Evolutionary conservation across 2,113 vertebrate genomes (phyloP), one percentile per base, ranked within the genome.

Genomic region (Tricholaema leucomelas): DNA sequence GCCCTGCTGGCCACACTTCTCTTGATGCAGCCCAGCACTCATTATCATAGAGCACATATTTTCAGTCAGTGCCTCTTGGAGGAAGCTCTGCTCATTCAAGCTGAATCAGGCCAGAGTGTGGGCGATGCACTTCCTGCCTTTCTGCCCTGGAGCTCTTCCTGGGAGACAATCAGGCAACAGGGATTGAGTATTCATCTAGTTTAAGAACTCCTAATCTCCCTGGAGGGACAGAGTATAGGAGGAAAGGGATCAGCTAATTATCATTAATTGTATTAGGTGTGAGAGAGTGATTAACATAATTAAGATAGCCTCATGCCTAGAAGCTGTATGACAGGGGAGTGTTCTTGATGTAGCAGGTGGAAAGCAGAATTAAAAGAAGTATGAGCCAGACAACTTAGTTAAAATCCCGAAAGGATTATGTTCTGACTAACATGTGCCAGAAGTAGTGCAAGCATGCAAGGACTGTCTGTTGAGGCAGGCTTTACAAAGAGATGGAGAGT

Each of bases 191-290:
- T 59, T 94, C 81, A 65, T 88, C 64, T 76, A 48, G 35, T 91
- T 73, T 82, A 87, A 95, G 84, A 88, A 88, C 46, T 90, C 50
- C 38, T 90, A 91, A 94, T 66, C 64, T 86, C 71, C 74, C 60
- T 50, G 79, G 46, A 63, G 55, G 10, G 66, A 35, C 63, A 58
- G 38, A 96, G 36, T 46, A 80, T 74, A 71, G 63, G 46, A 92
- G 8, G 73, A 93, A 94, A 88, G 67, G 54, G 73, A 92, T 81
- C 63, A 88, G 63, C 40, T 94, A 94, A 94, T 92, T 93, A 94
- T 80, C 84, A 72, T 73, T 95, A 91, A 95, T 90, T 91, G 74
- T 90, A 87, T 93, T 93, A 95, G 52, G 50, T 85, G 83, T n/a
- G 54, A 78, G 24, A 87, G 81, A 77, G 58, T 92, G 64, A 78